phyloP scores from a whole-genome alignment of 2,797 vertebrate genomes.

The Clarias fuscus region DNA sequence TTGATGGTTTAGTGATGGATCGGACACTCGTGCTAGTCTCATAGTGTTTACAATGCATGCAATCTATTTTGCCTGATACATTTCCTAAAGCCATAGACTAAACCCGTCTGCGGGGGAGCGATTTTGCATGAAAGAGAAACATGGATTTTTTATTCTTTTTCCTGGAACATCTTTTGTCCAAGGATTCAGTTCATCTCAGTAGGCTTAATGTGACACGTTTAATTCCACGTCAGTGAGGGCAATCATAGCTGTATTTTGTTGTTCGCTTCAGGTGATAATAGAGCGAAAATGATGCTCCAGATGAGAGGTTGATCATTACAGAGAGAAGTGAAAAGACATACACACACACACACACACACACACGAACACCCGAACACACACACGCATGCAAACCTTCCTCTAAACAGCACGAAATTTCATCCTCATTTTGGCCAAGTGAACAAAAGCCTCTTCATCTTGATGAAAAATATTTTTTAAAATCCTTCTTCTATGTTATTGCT shows the following conservation, averaged over 20 bases:
- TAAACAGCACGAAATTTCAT: neutral
- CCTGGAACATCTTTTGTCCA: conserved; percentile 1
- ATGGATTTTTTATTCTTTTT: neutral
- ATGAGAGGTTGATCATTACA: conserved; percentile 4
- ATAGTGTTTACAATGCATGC: conserved; percentile 9
- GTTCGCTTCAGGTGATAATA: neutral
- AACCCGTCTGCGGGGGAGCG: neutral
- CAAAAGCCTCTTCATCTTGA: conserved; percentile 3
- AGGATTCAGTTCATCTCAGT: neutral
- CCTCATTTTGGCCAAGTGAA: conserved; percentile 6
- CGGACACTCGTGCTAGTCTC: conserved; percentile 17
- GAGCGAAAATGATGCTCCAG: conserved; percentile 19
- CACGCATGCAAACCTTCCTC: neutral
- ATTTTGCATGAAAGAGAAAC: conserved; percentile 9
- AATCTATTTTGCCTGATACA: neutral
- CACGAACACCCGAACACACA: neutral
- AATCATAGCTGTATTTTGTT: conserved; percentile 22
- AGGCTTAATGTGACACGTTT: neutral
- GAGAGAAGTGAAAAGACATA: neutral
- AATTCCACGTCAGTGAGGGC: neutral
- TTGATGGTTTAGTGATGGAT: conserved; percentile 27
- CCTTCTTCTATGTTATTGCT: neutral
- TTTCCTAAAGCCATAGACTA: neutral
- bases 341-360: neutral
- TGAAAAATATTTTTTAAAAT: neutral